A percentile compares a stretch with the other conserved stretches of the same genome.
Evolutionary conservation across 2,888 invertebrate species (phyloP).

Genomic region (Papilio demoleus): DNA sequence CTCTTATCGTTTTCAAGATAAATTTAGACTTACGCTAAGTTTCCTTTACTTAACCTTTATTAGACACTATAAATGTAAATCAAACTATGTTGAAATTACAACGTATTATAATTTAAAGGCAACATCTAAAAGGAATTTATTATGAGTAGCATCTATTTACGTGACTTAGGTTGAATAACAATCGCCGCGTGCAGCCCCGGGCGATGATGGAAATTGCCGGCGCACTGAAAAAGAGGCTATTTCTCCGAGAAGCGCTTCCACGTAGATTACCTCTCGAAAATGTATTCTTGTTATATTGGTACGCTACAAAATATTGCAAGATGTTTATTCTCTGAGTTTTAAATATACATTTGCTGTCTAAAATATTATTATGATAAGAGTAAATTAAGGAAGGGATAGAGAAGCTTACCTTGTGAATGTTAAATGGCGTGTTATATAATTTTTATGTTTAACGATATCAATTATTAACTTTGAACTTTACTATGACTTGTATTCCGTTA

Average conservation of each 20-base stretch:
- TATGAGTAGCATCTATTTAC: constrained; percentile 37
- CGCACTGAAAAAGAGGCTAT: constrained; percentile 37
- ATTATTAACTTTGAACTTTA: not conserved
- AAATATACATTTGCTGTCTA: constrained; percentile 8
- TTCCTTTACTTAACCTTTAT: not conserved
- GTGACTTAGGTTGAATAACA: constrained; percentile 33
- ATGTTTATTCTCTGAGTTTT: constrained; percentile 21
- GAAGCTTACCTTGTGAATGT: not conserved
- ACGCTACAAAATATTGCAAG: constrained; percentile 19
- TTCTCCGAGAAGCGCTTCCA: constrained; percentile 38
- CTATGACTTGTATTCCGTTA: not conserved
- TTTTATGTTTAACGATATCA: not conserved
- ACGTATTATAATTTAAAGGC: constrained; percentile 5
- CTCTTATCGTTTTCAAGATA: not conserved
- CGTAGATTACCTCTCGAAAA: constrained; percentile 37
- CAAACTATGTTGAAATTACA: constrained; percentile 19
- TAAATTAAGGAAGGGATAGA: not conserved
- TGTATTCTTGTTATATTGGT: constrained; percentile 37
- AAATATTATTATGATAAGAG: constrained; percentile 11
- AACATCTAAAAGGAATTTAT: constrained; percentile 25
- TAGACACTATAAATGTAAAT: not conserved
- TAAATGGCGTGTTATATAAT: not conserved
- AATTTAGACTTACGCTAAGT: not conserved
- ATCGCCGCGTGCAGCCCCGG: constrained; percentile 29
- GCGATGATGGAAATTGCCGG: constrained; percentile 39